Evolutionary conservation across 2,113 vertebrate genomes (phyloP).

Genomic region (Coptodon rendalli): DNA sequence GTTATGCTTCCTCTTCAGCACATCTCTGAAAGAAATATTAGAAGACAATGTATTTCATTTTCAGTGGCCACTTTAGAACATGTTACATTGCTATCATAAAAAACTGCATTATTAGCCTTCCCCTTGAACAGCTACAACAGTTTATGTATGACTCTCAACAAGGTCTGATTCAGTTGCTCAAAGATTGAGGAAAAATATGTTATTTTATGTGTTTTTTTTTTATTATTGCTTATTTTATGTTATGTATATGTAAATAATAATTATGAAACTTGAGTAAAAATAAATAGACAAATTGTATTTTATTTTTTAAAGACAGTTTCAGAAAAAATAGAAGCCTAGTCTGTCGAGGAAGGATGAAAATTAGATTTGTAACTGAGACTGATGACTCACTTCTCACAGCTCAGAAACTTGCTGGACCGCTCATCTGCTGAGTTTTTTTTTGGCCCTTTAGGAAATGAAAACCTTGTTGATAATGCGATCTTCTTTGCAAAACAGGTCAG

Average conservation of each 20-base stretch:
- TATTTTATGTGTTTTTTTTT: background rate
- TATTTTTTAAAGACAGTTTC: background rate
- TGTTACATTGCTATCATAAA: background rate
- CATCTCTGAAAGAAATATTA: background rate
- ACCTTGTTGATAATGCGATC: background rate
- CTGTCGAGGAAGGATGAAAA: background rate
- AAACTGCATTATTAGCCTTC: background rate
- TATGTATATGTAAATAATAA: background rate
- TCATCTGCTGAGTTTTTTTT: background rate
- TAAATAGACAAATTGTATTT: background rate
- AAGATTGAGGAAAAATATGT: background rate
- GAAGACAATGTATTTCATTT: background rate
- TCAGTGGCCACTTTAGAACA: background rate
- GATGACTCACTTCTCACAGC: constrained; percentile 3
- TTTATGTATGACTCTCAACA: background rate
- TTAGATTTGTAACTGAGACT: background rate
- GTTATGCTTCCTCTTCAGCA: background rate
- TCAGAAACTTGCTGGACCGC: background rate
- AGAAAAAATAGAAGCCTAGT: background rate
- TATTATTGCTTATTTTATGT: background rate
- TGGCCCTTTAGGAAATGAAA: background rate
- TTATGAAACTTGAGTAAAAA: background rate
- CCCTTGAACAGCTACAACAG: background rate
- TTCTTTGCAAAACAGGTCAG: background rate
- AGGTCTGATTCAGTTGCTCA: background rate